These are phyloP conservation scores for Troides oblongomaculatus DNA, from an alignment of 2,888 invertebrate species.

Conservation along the genomic window DNA sequence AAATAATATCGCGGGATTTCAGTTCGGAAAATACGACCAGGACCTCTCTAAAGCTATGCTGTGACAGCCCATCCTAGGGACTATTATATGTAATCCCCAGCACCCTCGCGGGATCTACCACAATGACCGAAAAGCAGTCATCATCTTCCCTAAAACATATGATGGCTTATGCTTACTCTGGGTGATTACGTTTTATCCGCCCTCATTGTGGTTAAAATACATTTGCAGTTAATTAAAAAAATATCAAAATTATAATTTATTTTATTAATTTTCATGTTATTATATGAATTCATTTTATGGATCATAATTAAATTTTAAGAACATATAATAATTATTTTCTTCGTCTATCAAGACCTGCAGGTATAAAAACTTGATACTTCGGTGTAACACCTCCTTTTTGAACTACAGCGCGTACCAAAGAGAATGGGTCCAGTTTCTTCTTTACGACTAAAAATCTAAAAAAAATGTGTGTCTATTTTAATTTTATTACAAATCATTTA, in stretches of 20 bases:
- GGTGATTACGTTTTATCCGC: too few species aligned
- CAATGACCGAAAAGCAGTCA: too few species aligned
- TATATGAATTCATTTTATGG: background rate
- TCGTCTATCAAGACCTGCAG: conserved; percentile 35
- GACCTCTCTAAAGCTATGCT: too few species aligned
- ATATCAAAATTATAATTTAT: background rate
- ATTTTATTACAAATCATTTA: too few species aligned
- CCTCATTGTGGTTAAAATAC: background rate
- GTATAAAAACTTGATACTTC: conserved; percentile 68
- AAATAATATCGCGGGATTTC: too few species aligned
- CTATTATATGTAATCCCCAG: too few species aligned
- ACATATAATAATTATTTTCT: conserved; percentile 5
- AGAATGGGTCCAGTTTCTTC: conserved; percentile 65
- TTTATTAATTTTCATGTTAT: conserved; percentile 8
- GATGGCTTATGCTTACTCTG: too few species aligned
- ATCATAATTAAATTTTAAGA: conserved; percentile 8
- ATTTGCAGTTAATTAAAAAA: background rate
- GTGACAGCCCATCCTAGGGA: too few species aligned
- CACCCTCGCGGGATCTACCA: too few species aligned
- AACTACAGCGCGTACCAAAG: conserved; percentile 53
- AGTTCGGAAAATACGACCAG: too few species aligned
- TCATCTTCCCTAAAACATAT: too few species aligned
- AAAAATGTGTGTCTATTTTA: background rate
- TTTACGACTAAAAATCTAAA: conserved; percentile 67
- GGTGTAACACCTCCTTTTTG: conserved; percentile 63